Conservation (phyloP, 2,113 vertebrate genomes). For the Pollimyrus isidori region DNA sequence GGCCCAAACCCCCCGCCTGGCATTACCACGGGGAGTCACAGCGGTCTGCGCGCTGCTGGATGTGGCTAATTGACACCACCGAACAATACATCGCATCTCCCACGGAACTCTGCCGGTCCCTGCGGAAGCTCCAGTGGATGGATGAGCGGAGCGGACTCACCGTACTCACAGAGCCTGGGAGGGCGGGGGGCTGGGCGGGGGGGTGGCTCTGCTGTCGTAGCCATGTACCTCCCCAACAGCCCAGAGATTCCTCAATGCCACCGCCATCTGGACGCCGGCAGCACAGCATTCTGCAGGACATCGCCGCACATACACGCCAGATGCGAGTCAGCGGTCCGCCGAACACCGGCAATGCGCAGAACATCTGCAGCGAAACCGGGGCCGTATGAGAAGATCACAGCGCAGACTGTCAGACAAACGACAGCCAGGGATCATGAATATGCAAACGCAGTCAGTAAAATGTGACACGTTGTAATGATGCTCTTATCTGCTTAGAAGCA, state of each 20-base stretch:
- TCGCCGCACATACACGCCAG: not conserved
- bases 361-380: not conserved
- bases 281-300: not conserved
- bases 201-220: not conserved
- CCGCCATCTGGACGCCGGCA: not conserved
- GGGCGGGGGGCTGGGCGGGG: not conserved
- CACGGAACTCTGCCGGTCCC: not conserved
- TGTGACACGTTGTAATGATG: not conserved
- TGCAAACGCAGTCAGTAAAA: not conserved
- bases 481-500: not conserved
- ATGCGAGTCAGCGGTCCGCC: not conserved
- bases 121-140: not conserved
- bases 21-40: not conserved
- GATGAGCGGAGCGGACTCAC: not conserved
- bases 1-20: not conserved
- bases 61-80: not conserved
- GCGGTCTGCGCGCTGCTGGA: not conserved
- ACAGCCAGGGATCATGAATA: not conserved
- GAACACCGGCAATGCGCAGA: not conserved
- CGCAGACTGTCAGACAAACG: not conserved
- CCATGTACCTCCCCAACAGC: not conserved
- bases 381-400: not conserved
- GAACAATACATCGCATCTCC: not conserved
- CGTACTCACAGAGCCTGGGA: not conserved
- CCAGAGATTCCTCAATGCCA: not conserved